These are phyloP conservation scores for Coilia nasus DNA, from an alignment of 2,797 vertebrate species.

Conservation along the genomic window DNA sequence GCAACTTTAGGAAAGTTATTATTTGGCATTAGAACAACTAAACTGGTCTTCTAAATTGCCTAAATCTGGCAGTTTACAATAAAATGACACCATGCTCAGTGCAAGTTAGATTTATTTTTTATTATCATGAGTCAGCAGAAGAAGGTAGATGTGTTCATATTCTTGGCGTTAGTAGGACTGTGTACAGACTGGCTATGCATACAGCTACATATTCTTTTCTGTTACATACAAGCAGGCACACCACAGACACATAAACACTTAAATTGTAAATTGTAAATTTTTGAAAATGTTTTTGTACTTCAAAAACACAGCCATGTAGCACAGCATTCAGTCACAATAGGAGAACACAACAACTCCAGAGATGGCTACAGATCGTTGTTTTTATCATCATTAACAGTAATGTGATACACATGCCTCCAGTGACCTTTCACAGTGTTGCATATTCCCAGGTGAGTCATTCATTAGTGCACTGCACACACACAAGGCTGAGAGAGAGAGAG, in stretches of 20 bases:
- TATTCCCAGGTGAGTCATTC: constrained; percentile 77
- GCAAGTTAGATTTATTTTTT: constrained; percentile 7
- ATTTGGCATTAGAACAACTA: neutral
- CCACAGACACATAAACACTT: constrained; percentile 64
- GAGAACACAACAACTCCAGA: constrained; percentile 60
- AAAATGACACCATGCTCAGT: neutral
- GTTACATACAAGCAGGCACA: neutral
- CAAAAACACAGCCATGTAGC: constrained; percentile 43
- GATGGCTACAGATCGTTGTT: constrained; percentile 76
- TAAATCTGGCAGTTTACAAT: neutral
- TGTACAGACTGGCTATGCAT: neutral
- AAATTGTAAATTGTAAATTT: constrained; percentile 29
- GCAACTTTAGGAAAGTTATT: neutral
- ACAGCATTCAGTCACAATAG: neutral
- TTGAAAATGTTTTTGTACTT: constrained; percentile 39
- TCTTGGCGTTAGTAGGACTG: neutral
- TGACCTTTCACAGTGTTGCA: constrained; percentile 76
- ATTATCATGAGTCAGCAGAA: neutral
- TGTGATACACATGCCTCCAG: constrained; percentile 74
- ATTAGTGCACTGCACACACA: constrained; percentile 75
- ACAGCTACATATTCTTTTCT: too few relatives aligned
- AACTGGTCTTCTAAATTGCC: neutral
- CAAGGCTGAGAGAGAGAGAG: constrained; percentile 61
- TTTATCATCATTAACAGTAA: constrained; percentile 81
- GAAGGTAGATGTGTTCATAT: neutral